Evolutionary conservation across 2,888 invertebrate species (phyloP), one percentile per base, ranked within the genome.

Genomic region (Cantharis nigra): DNA sequence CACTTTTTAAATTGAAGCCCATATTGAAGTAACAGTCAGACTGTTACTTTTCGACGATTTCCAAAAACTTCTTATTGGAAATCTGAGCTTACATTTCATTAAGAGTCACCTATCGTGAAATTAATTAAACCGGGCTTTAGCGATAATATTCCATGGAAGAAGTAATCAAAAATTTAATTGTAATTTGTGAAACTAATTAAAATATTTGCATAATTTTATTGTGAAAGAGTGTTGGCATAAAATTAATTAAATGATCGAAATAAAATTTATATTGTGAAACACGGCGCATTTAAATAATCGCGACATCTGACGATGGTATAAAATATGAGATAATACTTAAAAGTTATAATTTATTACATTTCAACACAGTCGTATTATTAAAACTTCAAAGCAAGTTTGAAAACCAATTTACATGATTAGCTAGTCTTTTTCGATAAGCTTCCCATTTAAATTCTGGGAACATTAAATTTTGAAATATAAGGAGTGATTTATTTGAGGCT

Each of bases 381-480:
- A 49, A 67, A 67, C 65, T 23, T 67, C 65, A 67, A 67, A 67
- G 65, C 65, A 23, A 67, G 23, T 67, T 67, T 23, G 65, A 23
- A 67, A 67, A 67, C 65, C 65, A 67, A 67, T 67, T 67, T 67
- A 67, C 65, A 67, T 67, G 65, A 67, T 67, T 67, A 67, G 65
- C 65, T 67, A 67, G 65, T 67, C 65, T 67, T 67, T 67, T 67
- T 67, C 65, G 65, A 67, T 67, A 67, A 67, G 65, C 65, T 67
- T 67, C 65, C 65, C 65, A 23, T 67, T 67, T 26, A 23, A 67
- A 72, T 72, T 72, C 49, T 28, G 20, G 28, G n/a, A 72, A 72
- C 72, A 72, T 65, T 67, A 72, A 72, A 72, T 72, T 72, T 72
- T 67, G 16, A 65, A 28, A 72, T 49, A 65, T 30, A 72, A 72